Percentiles rank a stretch among this genome's conserved stretches.
Conservation (phyloP, 2,797 vertebrate genomes). For the Sitta carolinensis region DNA sequence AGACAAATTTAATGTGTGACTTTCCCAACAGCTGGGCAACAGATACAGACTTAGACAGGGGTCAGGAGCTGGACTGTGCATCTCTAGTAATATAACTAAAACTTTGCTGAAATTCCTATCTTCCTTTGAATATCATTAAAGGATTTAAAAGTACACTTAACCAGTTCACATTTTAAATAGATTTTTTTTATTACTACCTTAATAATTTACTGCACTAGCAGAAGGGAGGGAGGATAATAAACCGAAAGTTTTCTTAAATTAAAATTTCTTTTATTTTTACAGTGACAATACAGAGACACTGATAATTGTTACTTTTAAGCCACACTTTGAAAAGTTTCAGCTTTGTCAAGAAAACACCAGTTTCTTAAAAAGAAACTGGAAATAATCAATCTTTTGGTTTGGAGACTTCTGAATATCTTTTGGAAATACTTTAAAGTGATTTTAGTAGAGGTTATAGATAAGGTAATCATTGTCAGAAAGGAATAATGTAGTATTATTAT, state of each 20-base stretch:
- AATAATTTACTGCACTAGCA: neutral
- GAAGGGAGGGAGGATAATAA: neutral
- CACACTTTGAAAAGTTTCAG: neutral
- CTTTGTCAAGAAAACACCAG: neutral
- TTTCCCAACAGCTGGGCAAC: neutral
- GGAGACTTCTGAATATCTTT: neutral
- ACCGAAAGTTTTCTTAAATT: neutral
- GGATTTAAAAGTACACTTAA: neutral
- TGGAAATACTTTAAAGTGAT: neutral
- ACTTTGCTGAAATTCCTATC: neutral
- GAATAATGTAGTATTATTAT: neutral
- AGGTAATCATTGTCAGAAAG: neutral
- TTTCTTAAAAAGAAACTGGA: neutral
- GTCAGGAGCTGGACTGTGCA: neutral
- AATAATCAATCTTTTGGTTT: neutral
- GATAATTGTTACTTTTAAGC: neutral
- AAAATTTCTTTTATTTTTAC: neutral
- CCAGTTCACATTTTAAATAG: neutral
- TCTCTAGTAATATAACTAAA: neutral
- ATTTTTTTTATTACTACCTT: neutral
- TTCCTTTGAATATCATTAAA: neutral
- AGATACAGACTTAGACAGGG: neutral
- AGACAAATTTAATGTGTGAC: accelerated
- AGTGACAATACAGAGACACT: neutral
- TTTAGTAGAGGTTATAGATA: neutral